phyloP scores from a whole-genome alignment of 2,888 invertebrate species.

The Asteroscopus sphinx region DNA sequence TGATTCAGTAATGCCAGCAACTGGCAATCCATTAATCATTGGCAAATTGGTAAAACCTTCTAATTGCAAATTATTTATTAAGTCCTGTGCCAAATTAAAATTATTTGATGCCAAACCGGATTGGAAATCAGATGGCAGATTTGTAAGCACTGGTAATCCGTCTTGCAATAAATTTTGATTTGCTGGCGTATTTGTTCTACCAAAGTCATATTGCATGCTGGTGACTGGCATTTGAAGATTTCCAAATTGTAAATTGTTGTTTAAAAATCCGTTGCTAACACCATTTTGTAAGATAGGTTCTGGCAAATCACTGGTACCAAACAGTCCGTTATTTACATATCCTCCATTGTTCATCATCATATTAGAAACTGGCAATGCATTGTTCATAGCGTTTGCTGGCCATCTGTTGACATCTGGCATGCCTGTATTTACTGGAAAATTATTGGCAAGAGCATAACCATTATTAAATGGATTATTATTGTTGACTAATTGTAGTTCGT shows the following conservation, averaged over 20 bases:
- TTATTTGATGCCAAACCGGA: conserved; percentile 14
- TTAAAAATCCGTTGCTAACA: not conserved
- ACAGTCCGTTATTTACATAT: conserved; percentile 3
- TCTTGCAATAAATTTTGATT: not conserved
- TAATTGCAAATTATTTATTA: conserved; percentile 29
- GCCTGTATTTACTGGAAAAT: conserved; percentile 17
- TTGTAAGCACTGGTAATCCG: conserved; percentile 8
- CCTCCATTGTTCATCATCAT: conserved; percentile 4
- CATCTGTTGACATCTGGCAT: conserved; percentile 19
- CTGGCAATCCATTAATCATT: conserved; percentile 67
- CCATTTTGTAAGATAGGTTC: not conserved
- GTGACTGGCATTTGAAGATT: conserved; percentile 21
- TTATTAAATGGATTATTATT: conserved; percentile 9
- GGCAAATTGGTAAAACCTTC: conserved; percentile 60
- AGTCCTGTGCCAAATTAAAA: conserved; percentile 27
- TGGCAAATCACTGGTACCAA: not conserved
- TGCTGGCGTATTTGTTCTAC: not conserved
- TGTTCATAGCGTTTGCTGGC: conserved; percentile 5
- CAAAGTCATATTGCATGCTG: conserved; percentile 14
- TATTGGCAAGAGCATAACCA: conserved; percentile 22
- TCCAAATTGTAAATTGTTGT: conserved; percentile 5
- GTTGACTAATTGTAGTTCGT: conserved; percentile 18
- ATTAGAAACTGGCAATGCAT: conserved; percentile 9
- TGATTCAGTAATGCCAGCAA: conserved; percentile 67
- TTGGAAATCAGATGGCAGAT: conserved; percentile 11